Evolutionary conservation across 2,113 vertebrate genomes (phyloP).

Genomic region (Blennius ocellaris): DNA sequence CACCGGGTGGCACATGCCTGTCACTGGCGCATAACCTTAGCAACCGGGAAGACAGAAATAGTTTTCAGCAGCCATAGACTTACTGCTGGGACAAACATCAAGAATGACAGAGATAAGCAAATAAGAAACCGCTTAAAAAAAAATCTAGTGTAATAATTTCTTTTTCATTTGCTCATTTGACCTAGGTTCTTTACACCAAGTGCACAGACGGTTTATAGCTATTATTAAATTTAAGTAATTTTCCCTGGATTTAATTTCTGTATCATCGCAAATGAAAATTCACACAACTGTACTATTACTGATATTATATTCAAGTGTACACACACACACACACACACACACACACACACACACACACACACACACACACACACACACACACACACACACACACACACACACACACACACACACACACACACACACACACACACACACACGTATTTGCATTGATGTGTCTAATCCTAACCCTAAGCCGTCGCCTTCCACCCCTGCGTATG

Average conservation of each 20-base stretch:
- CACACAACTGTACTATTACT: too few species aligned
- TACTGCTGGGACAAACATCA: neutral
- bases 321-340: neutral
- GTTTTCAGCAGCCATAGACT: neutral
- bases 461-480: constrained; percentile 36
- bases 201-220: too few species aligned
- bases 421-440: constrained; percentile 9
- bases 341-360: constrained; percentile 5
- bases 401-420: neutral
- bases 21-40: constrained; percentile 95
- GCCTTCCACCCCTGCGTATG: constrained; percentile 29
- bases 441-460: constrained; percentile 5
- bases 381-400: too few species aligned
- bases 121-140: too few species aligned
- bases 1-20: constrained; percentile 97
- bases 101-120: too few species aligned
- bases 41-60: constrained; percentile 20
- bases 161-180: too few species aligned
- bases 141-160: too few species aligned
- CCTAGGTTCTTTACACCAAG: too few species aligned
- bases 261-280: too few species aligned
- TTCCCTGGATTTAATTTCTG: neutral
- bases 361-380: too few species aligned
- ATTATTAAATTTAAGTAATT: neutral
- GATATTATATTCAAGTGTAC: too few species aligned